These are phyloP conservation scores for Enteromius radiatus DNA, from an alignment of 2,797 vertebrate species.

Conservation along the genomic window DNA sequence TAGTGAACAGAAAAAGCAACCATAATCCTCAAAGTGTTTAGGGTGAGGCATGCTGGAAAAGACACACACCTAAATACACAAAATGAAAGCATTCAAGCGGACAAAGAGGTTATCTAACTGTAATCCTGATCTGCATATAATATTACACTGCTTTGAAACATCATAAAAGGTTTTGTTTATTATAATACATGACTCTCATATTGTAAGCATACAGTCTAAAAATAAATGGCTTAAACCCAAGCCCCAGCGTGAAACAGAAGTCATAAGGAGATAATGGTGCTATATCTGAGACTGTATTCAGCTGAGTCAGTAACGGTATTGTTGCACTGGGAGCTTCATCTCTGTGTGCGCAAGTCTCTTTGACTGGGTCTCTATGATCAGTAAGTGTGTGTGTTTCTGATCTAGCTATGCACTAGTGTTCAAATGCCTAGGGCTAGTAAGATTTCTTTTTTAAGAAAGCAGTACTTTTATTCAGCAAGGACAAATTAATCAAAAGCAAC, in stretches of 20 bases:
- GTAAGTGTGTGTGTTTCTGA: conserved; percentile 62
- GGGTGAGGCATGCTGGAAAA: conserved; percentile 5
- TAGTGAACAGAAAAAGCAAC: not conserved
- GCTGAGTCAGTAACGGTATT: conserved; percentile 47
- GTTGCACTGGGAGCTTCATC: not conserved
- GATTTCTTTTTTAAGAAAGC: not conserved
- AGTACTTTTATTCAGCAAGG: not conserved
- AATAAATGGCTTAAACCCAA: conserved; percentile 7
- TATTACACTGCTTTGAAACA: not conserved
- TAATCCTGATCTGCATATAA: conserved; percentile 8
- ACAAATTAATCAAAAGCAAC: not conserved
- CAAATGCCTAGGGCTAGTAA: not conserved
- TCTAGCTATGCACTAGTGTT: conserved; percentile 53
- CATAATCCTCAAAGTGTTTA: not conserved
- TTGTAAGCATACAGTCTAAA: not conserved
- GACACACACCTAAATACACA: conserved; percentile 21
- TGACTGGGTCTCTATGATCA: conserved; percentile 72
- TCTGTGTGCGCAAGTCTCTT: conserved; percentile 64
- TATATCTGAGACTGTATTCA: conserved; percentile 3
- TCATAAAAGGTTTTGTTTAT: not conserved
- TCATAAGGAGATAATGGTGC: conserved; percentile 30
- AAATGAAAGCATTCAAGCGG: not conserved
- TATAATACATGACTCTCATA: not conserved
- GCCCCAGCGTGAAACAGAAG: conserved; percentile 24
- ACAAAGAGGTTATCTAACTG: conserved; percentile 15